Evolutionary conservation across 2,113 vertebrate genomes (phyloP), one percentile per base, ranked within the genome.

Genomic region (Nothobranchius kuhntae): DNA sequence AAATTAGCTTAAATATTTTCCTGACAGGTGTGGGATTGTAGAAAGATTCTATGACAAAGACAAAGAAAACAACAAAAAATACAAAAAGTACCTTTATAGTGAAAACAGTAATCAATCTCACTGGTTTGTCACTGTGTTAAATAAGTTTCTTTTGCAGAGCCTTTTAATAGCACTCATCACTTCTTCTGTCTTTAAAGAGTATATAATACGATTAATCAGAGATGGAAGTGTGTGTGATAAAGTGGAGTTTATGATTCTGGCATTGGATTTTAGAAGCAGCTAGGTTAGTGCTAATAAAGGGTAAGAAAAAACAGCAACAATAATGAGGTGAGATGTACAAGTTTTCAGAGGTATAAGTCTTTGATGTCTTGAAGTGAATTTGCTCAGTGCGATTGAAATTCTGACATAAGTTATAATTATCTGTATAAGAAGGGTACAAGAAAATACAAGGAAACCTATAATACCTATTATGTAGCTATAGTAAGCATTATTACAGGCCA

Each of bases 141-240:
- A 21, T 24, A 4, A 72, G 0, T 50, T n/a, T 75, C 52, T 79
- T 65, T 44, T 84, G 35, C 13, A 76, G 8, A 84, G 6, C 8
- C 56, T 82, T 57, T 59, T 84, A 2, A 88, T 15, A 21, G 78
- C 61, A 6, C 48, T 78, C 40, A 82, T 40, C 10, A 91, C 62
- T 57, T 91, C 87, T 8, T 90, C 80, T 52, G 90, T 90, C 59
- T 89, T 89, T 7, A 91, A 60, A 13, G 89, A 73, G 40, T 87
- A 91, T 0, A 89, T 24, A 10, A 90, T 86, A 5, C 87, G 87
- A 74, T 90, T 91, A 4, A 89, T 58, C 42, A 89, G 58, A 48
- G 86, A 24, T n/a, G 90, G 83, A 30, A 87, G 4, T 4, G 46
- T 87, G 55, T 78, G 64, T 30, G 86, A 75, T 48, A 90, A 61